Percentiles rank a stretch among this genome's conserved stretches.
These are phyloP conservation scores for Patella caerulea DNA, from an alignment of 2,888 invertebrate species.

Conservation along the genomic window DNA sequence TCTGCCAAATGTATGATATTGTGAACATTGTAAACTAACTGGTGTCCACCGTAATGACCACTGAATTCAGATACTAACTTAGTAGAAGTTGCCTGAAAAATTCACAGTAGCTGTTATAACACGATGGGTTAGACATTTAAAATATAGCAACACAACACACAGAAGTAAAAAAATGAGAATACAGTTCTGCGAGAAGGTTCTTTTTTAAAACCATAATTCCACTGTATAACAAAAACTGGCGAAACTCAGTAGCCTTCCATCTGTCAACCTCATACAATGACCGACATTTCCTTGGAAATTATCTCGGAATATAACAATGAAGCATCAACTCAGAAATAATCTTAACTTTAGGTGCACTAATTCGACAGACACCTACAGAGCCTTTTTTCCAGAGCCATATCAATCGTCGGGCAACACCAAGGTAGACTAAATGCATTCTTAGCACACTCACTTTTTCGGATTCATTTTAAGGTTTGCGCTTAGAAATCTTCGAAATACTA, in stretches of 20 bases:
- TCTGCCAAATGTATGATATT: conserved; percentile 13
- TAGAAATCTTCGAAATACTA: conserved; percentile 9
- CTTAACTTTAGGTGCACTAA: conserved; percentile 2
- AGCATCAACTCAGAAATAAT: conserved; percentile 31
- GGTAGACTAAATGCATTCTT: conserved; percentile 51
- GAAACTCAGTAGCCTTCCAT: conserved; percentile 57
- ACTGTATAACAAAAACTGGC: conserved; percentile 55
- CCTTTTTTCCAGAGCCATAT: conserved; percentile 37
- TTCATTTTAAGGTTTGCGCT: conserved; percentile 16
- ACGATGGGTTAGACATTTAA: conserved; percentile 33
- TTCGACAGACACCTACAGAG: conserved; percentile 10
- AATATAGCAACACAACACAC: conserved; percentile 42
- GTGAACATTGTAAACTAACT: conserved; percentile 21
- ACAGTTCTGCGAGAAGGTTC: conserved; percentile 30
- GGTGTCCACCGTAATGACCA: conserved; percentile 30
- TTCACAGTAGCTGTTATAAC: conserved; percentile 20
- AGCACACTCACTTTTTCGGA: conserved; percentile 19
- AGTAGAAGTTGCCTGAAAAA: conserved; percentile 36
- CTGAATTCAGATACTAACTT: conserved; percentile 36
- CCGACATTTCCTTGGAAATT: conserved; percentile 48
- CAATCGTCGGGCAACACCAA: conserved; percentile 44
- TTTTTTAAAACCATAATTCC: conserved; percentile 43
- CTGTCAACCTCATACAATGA: conserved; percentile 40
- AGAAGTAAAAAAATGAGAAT: conserved; percentile 47
- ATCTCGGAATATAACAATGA: conserved; percentile 34